Percentiles rank a stretch among this genome's conserved stretches.
These are phyloP conservation scores for Cyprinodon brontotheroides DNA, from an alignment of 2,113 vertebrate genomes.

Conservation along the genomic window DNA sequence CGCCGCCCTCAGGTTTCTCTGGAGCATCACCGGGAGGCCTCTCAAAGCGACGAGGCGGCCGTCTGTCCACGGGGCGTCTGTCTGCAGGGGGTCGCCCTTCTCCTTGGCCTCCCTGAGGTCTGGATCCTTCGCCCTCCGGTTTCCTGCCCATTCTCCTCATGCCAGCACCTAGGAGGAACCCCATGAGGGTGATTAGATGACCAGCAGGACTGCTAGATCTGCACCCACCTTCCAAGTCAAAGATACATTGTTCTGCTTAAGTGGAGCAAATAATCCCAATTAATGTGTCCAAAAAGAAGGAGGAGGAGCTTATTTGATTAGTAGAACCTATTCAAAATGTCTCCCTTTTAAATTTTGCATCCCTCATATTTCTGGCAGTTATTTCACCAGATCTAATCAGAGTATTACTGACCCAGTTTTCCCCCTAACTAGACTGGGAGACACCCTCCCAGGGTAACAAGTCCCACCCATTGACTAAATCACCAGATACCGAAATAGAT, in stretches of 20 bases:
- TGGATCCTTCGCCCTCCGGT: slow-evolving; percentile 86
- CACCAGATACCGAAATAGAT: slow-evolving; percentile 79
- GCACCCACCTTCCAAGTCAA: slow-evolving; percentile 15
- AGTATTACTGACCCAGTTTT: slow-evolving; percentile 2
- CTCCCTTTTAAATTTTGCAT: not conserved
- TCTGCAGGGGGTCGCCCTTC: slow-evolving; percentile 92
- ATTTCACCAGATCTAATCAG: not conserved
- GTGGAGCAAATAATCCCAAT: slow-evolving; percentile 41
- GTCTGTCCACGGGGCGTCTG: slow-evolving; percentile 86
- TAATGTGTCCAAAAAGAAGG: slow-evolving; percentile 1
- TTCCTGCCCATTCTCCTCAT: slow-evolving; percentile 94
- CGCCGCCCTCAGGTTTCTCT: slow-evolving; percentile 94
- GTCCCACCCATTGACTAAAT: slow-evolving; percentile 58
- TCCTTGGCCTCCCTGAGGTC: slow-evolving; percentile 82
- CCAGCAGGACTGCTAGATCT: slow-evolving; percentile 15
- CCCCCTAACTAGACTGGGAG: slow-evolving; percentile 11
- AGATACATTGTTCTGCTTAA: slow-evolving; percentile 48
- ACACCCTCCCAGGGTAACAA: slow-evolving; percentile 35
- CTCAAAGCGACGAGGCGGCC: slow-evolving; percentile 92
- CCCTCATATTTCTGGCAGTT: not conserved
- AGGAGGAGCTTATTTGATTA: not conserved
- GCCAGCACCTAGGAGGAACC: slow-evolving; percentile 76
- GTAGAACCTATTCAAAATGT: not conserved
- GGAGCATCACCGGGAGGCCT: slow-evolving; percentile 83
- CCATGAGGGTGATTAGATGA: slow-evolving; percentile 42